Percentiles rank a stretch among this genome's conserved stretches.
phyloP scores from a whole-genome alignment of 2,888 invertebrate genomes.

The Andrena hattorfiana region DNA sequence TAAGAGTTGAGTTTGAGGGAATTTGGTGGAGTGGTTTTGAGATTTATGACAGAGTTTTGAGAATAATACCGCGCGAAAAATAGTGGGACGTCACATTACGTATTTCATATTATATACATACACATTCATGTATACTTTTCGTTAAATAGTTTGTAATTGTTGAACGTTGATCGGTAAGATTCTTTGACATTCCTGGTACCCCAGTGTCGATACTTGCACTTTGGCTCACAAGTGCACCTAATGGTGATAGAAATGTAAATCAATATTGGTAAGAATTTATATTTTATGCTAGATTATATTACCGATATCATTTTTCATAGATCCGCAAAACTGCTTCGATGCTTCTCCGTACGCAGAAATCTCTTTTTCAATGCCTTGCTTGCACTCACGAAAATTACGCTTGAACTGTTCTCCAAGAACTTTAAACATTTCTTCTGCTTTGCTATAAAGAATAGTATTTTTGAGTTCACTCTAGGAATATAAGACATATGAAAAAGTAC shows the following conservation, averaged over 20 bases:
- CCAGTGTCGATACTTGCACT: conserved; percentile 66
- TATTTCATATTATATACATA: conserved; percentile 61
- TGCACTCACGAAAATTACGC: conserved; percentile 71
- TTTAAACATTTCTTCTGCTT: conserved; percentile 79
- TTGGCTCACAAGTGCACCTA: conserved; percentile 61
- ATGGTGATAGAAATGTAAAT: conserved; percentile 18
- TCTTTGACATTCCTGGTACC: conserved; percentile 71
- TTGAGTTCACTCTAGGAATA: background rate
- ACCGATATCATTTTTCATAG: conserved; percentile 70
- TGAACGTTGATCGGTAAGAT: conserved; percentile 69
- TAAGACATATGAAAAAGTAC: background rate
- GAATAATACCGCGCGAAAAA: no score
- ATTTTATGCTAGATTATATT: conserved; percentile 18
- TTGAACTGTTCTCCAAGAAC: conserved; percentile 77
- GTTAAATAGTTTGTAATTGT: conserved; percentile 66
- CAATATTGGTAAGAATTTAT: conserved; percentile 3
- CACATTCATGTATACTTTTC: conserved; percentile 69
- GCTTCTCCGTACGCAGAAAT: conserved; percentile 73
- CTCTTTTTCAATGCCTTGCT: conserved; percentile 76
- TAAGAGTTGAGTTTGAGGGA: no score
- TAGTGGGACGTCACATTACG: no score
- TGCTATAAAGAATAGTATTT: conserved; percentile 62
- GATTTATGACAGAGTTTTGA: no score
- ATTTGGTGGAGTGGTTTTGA: no score
- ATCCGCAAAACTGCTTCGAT: conserved; percentile 74